A percentile compares a stretch with the other conserved stretches of the same genome.
These are phyloP conservation scores for Dermatemys mawii DNA, from an alignment of 2,113 vertebrate genomes.

Conservation along the genomic window DNA sequence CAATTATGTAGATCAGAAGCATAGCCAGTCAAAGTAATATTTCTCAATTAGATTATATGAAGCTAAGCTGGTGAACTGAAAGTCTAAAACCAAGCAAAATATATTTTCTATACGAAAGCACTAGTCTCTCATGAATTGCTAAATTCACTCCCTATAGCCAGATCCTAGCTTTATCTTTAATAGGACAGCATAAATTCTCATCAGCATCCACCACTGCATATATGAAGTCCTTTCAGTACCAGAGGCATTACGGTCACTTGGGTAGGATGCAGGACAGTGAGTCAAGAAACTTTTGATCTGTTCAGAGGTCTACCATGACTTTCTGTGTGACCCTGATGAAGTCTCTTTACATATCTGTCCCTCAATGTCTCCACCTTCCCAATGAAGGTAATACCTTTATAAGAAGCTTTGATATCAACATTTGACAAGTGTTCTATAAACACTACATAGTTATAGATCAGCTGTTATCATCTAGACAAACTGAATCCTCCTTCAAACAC, in stretches of 20 bases:
- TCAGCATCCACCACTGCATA: background rate
- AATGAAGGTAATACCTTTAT: rapidly evolving
- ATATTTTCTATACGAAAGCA: too few species aligned
- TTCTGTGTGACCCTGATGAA: background rate
- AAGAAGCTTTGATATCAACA: background rate
- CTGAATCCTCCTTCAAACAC: background rate
- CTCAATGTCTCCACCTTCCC: background rate
- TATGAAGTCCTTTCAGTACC: background rate
- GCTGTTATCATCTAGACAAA: background rate
- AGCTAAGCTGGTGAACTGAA: background rate
- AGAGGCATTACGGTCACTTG: background rate
- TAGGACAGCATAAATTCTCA: background rate
- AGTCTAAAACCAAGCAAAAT: background rate
- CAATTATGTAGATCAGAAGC: background rate
- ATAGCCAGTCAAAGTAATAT: background rate
- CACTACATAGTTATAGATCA: background rate
- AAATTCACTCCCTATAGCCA: too few species aligned
- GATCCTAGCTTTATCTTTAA: too few species aligned
- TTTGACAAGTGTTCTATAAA: background rate
- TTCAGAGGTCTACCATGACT: background rate
- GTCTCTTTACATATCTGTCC: background rate
- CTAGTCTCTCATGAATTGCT: too few species aligned
- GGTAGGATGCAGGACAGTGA: background rate
- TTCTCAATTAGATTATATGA: background rate
- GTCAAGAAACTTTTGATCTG: background rate